Percentiles rank a stretch among this genome's conserved stretches.
phyloP scores from a whole-genome alignment of 2,888 invertebrate species.

The Bugulina stolonifera region DNA sequence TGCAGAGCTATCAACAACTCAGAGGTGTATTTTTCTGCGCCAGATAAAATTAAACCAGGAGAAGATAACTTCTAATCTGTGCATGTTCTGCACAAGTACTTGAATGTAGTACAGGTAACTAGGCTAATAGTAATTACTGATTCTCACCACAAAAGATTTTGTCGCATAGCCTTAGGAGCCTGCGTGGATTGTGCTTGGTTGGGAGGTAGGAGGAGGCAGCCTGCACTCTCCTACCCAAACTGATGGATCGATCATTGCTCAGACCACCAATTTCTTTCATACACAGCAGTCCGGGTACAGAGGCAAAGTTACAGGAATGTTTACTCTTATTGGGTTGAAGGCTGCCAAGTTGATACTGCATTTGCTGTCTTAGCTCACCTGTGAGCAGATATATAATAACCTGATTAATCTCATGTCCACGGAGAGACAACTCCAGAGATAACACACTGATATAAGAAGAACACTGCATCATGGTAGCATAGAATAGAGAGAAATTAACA shows the following conservation, averaged over 20 bases:
- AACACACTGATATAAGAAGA: no score
- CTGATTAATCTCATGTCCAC: no score
- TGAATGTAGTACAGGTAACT: no score
- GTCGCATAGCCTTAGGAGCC: neutral
- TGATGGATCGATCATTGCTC: neutral
- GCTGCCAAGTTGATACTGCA: neutral
- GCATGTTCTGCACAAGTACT: no score
- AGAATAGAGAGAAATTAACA: no score
- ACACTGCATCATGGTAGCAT: no score
- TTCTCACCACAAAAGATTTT: conserved; percentile 18
- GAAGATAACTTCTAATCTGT: no score
- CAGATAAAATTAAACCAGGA: no score
- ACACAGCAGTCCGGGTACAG: neutral
- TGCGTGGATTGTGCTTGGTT: neutral
- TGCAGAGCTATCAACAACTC: no score
- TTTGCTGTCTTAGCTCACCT: conserved; percentile 19
- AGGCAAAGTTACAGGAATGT: neutral
- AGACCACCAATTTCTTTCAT: neutral
- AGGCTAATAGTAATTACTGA: neutral
- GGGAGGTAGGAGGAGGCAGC: neutral
- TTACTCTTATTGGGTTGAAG: neutral
- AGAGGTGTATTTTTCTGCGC: no score
- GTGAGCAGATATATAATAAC: no score
- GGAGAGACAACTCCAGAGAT: no score
- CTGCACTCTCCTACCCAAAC: neutral